Conservation (phyloP, 2,888 invertebrate genomes). For the Metopia argyrocephala region DNA sequence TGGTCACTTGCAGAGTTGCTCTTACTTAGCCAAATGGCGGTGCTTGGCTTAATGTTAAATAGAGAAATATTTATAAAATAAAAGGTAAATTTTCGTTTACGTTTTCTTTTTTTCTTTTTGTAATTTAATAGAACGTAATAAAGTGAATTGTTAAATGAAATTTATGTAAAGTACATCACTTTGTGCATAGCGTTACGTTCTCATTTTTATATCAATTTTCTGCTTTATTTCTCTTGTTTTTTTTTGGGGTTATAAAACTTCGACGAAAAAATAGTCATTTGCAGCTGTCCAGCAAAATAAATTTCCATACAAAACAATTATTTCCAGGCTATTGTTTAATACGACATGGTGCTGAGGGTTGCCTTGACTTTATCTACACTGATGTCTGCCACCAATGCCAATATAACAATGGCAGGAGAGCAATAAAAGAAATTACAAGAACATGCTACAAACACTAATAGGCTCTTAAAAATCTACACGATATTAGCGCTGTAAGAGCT, state of each 20-base stretch:
- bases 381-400: not conserved
- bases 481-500: not conserved
- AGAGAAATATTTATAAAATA: not conserved
- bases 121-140: slow-evolving; percentile 8
- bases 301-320: slow-evolving; percentile 41
- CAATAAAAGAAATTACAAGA: not conserved
- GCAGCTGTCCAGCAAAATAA: slow-evolving; percentile 39
- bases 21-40: not conserved
- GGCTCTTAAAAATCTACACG: not conserved
- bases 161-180: slow-evolving; percentile 18
- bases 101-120: not conserved
- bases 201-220: not conserved
- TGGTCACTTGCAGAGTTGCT: not conserved
- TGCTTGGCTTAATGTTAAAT: not conserved
- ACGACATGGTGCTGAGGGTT: not conserved
- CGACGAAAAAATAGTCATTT: slow-evolving; percentile 11
- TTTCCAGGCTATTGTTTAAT: slow-evolving; percentile 42
- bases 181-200: slow-evolving; percentile 30
- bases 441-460: not conserved
- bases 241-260: slow-evolving; percentile 14
- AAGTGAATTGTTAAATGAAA: slow-evolving; percentile 26
- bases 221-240: not conserved
- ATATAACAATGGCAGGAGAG: not conserved
- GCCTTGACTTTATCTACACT: not conserved
- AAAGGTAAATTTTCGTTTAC: slow-evolving; percentile 36